A percentile compares a stretch with the other conserved stretches of the same genome.
phyloP scores from a whole-genome alignment of 2,113 vertebrate genomes.

The Rana temporaria region DNA sequence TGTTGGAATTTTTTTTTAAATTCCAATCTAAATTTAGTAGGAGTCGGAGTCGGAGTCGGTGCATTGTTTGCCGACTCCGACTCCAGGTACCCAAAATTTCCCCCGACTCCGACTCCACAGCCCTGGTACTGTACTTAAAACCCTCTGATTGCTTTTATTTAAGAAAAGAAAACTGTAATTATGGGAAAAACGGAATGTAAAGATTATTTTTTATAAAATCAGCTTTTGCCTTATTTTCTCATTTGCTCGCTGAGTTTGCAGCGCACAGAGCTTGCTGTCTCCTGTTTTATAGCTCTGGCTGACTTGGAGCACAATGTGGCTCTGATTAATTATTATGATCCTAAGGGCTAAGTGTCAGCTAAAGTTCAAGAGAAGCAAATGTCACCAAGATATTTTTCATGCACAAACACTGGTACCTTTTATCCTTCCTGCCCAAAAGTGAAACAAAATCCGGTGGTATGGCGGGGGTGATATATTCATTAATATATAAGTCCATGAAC shows the following conservation, averaged over 20 bases:
- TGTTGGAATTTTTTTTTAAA: too few relatives aligned
- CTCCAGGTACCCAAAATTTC: too few relatives aligned
- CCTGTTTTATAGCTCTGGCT: conserved; percentile 55
- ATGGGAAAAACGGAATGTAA: conserved; percentile 16
- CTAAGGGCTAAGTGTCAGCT: conserved; percentile 58
- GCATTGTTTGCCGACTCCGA: too few relatives aligned
- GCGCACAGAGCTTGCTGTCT: conserved; percentile 61
- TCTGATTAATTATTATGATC: conserved; percentile 64
- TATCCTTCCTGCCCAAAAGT: too few relatives aligned
- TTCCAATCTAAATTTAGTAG: too few relatives aligned
- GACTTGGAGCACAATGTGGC: conserved; percentile 35
- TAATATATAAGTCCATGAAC: too few relatives aligned
- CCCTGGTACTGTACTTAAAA: too few relatives aligned
- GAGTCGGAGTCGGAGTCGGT: too few relatives aligned
- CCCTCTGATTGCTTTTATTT: too few relatives aligned
- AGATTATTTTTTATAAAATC: conserved; percentile 55
- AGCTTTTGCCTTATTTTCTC: conserved; percentile 61
- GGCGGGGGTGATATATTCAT: too few relatives aligned
- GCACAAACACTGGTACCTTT: background rate
- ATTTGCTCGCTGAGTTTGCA: conserved; percentile 52
- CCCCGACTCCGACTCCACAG: too few relatives aligned
- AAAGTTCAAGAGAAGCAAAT: conserved; percentile 53
- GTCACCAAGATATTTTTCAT: conserved; percentile 15
- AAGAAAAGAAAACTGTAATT: background rate
- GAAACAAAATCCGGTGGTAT: too few relatives aligned